A percentile compares a stretch with the other conserved stretches of the same genome.
Conservation (phyloP, 2,113 vertebrate species). For the Chaetodon trifascialis region DNA sequence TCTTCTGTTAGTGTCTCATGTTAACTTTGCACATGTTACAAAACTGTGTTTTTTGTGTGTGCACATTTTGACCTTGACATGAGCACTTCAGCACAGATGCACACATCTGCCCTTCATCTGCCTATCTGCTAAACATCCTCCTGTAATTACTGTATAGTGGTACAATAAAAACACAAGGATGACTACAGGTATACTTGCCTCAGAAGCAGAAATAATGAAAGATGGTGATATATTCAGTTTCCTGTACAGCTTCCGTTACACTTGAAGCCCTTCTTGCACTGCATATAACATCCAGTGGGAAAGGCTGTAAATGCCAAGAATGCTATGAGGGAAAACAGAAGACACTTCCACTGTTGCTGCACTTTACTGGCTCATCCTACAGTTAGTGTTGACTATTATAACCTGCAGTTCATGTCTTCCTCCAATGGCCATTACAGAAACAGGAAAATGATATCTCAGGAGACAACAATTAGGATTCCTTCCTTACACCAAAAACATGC, state of each 20-base stretch:
- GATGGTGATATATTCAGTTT: neutral
- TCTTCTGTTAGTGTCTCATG: neutral
- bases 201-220: neutral
- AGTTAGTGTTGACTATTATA: neutral
- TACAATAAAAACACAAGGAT: neutral
- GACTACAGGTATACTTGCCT: neutral
- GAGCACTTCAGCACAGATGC: neutral
- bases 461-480: neutral
- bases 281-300: neutral
- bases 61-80: neutral
- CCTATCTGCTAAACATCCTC: neutral
- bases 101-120: neutral
- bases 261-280: neutral
- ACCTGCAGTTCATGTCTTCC: neutral
- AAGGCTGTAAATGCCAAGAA: neutral
- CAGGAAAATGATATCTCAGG: neutral
- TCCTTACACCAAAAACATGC: neutral
- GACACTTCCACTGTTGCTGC: neutral
- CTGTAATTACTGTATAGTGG: neutral
- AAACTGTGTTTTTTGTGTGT: neutral
- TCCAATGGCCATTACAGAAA: conserved; percentile 9
- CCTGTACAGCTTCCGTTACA: neutral
- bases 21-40: neutral
- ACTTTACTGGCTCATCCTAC: conserved; percentile 4
- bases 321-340: neutral